Base-by-base conservation (phyloP, 2,888 invertebrate genomes). In the Chaetogeoica ovagalla region DNA sequence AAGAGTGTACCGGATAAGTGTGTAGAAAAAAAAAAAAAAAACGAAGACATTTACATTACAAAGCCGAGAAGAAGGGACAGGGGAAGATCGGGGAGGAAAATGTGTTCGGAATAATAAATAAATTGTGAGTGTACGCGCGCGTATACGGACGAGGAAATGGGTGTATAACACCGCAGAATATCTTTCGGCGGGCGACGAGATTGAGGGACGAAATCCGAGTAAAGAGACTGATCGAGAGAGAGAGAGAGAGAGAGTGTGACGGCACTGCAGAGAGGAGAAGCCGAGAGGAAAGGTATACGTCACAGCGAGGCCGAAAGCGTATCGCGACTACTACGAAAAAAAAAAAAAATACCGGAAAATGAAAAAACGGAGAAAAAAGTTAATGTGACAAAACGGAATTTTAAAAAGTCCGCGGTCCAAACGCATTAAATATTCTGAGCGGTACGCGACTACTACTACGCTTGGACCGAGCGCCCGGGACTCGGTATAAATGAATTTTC, bases 1-100 rank as follows among this genome's bases (percentile, higher is more conserved):
- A 71, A 79, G 70, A 79, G 71, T 70, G 57, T 79, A 71, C 57
- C 70, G 57, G 79, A 79, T 79, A 79, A 79, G 70, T 79, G 70
- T 79, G 79, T 79, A 79, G 71, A 79, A 71, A 30, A 30, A 30
- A 30, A 30, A 30, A 4, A 30, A 30, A 30, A n/a, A n/a, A n/a
- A n/a, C n/a, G n/a, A n/a, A 57, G 79, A 79, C 71, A 79, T 79
- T 79, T 79, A 79, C 79, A 79, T 79, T 71, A 79, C 79, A 79
- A 79, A 79, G 79, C 79, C 57, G 70, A 30, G 71, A 43, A 39
- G 70, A n/a, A 63, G 79, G 57, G 79, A 65, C 43, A 23, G 71
- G 57, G 15, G 55, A 30, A 43, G 17, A 65, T 39, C 23, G 71
- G 57, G 15, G 55, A 30, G 39, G 17, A 79, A 79, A 71, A 71